Percentiles rank a stretch among this genome's conserved stretches.
Evolutionary conservation across 2,888 invertebrate species (phyloP).

Genomic region (Diaprepes abbreviatus): DNA sequence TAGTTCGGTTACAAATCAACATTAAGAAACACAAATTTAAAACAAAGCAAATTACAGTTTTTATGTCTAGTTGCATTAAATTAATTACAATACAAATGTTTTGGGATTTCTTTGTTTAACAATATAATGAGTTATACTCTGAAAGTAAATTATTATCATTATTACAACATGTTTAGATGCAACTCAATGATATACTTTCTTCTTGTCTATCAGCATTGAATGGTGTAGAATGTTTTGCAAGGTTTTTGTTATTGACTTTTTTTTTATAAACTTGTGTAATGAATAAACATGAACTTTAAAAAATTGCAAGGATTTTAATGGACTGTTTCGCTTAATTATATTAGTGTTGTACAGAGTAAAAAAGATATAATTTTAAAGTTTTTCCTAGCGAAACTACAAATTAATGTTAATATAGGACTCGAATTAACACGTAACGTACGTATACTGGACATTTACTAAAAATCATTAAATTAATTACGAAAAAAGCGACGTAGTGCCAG

Average conservation of each 20-base stretch:
- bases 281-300: constrained; percentile 1
- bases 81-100: constrained; percentile 11
- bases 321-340: too few species aligned
- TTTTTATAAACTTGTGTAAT: constrained; percentile 8
- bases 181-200: constrained; percentile 9
- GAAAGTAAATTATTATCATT: constrained; percentile 4
- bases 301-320: too few species aligned
- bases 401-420: too few species aligned
- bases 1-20: constrained; percentile 7
- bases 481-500: too few species aligned
- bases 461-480: too few species aligned
- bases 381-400: too few species aligned
- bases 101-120: constrained; percentile 3
- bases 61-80: constrained; percentile 11
- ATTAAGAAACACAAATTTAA: constrained; percentile 1
- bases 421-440: too few species aligned
- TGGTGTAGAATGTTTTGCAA: constrained; percentile 1
- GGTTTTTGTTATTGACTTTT: background rate
- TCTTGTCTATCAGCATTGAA: constrained; percentile 1
- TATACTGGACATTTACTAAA: too few species aligned
- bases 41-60: constrained; percentile 15
- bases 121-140: background rate
- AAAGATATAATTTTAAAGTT: too few species aligned
- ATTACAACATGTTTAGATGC: constrained; percentile 1
- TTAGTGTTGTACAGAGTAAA: too few species aligned